phyloP scores from a whole-genome alignment of 1,140 invertebrate genomes.

The Coptotermes formosanus region DNA sequence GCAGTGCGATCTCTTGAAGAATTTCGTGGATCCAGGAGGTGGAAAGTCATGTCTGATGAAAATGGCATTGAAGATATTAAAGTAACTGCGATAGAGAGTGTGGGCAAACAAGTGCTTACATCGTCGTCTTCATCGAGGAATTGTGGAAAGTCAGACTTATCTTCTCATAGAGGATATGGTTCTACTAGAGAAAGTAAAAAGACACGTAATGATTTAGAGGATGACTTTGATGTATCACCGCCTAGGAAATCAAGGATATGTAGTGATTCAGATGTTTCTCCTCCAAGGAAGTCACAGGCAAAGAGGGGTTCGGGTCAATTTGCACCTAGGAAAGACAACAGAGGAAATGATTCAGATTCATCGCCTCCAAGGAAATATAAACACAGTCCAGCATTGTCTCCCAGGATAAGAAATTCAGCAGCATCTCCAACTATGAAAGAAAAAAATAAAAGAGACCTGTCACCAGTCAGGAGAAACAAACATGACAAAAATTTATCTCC shows the following conservation, averaged over 20 bases:
- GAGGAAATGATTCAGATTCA: slow-evolving; percentile 39
- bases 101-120: neutral
- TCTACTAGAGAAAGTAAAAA: slow-evolving; percentile 36
- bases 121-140: slow-evolving; percentile 18
- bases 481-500: neutral
- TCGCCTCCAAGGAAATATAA: slow-evolving; percentile 42
- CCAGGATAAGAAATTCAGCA: slow-evolving; percentile 2
- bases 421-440: neutral
- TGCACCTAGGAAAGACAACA: slow-evolving; percentile 21
- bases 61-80: slow-evolving; percentile 29
- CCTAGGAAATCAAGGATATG: slow-evolving; percentile 33
- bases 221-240: slow-evolving; percentile 41
- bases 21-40: slow-evolving; percentile 62
- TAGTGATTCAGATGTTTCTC: slow-evolving; percentile 42
- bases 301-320: slow-evolving; percentile 26
- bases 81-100: slow-evolving; percentile 24
- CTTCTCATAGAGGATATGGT: slow-evolving; percentile 39
- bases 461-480: neutral
- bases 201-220: slow-evolving; percentile 34
- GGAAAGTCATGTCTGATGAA: slow-evolving; percentile 63
- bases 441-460: slow-evolving; percentile 32
- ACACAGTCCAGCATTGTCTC: neutral
- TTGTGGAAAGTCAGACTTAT: slow-evolving; percentile 36
- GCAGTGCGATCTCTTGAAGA: slow-evolving; percentile 64
- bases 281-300: slow-evolving; percentile 35